phyloP scores from a whole-genome alignment of 2,797 vertebrate species.

The Pseudocheirus occidentalis region DNA sequence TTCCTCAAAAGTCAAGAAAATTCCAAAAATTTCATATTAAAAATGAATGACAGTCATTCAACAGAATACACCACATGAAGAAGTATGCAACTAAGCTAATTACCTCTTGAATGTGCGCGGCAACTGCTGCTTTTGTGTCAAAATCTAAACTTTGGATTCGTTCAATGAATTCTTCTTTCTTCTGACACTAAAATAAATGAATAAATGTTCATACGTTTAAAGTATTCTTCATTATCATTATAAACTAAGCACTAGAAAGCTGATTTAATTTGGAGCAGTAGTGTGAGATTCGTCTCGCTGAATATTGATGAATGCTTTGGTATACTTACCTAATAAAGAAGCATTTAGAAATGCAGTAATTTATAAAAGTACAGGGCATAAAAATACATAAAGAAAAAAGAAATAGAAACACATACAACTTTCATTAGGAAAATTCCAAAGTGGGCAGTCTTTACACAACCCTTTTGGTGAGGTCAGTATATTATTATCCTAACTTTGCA shows the following conservation, averaged over 20 bases:
- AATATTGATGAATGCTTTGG: slow-evolving; percentile 55
- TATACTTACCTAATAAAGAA: slow-evolving; percentile 64
- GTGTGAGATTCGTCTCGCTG: slow-evolving; percentile 48
- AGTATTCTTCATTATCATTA: slow-evolving; percentile 48
- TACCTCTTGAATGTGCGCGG: slow-evolving; percentile 98
- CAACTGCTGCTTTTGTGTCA: slow-evolving; percentile 96
- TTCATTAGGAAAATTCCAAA: slow-evolving; percentile 69
- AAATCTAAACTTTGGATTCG: slow-evolving; percentile 97
- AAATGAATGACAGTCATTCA: neutral
- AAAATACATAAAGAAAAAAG: slow-evolving; percentile 53
- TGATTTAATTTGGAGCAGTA: slow-evolving; percentile 55
- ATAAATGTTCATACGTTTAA: slow-evolving; percentile 55
- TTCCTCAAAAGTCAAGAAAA: neutral
- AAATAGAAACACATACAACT: slow-evolving; percentile 55
- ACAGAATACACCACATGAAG: slow-evolving; percentile 15
- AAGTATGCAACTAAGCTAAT: slow-evolving; percentile 12
- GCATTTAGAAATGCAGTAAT: slow-evolving; percentile 5
- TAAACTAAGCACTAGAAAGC: slow-evolving; percentile 43
- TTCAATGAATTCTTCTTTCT: slow-evolving; percentile 98
- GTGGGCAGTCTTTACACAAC: slow-evolving; percentile 68
- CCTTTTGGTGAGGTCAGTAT: slow-evolving; percentile 71
- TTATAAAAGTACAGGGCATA: slow-evolving; percentile 39
- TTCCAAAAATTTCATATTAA: neutral
- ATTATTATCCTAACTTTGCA: slow-evolving; percentile 79
- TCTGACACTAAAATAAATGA: slow-evolving; percentile 91